phyloP scores from a whole-genome alignment of 2,113 vertebrate species.

The Macquaria ambigua region DNA sequence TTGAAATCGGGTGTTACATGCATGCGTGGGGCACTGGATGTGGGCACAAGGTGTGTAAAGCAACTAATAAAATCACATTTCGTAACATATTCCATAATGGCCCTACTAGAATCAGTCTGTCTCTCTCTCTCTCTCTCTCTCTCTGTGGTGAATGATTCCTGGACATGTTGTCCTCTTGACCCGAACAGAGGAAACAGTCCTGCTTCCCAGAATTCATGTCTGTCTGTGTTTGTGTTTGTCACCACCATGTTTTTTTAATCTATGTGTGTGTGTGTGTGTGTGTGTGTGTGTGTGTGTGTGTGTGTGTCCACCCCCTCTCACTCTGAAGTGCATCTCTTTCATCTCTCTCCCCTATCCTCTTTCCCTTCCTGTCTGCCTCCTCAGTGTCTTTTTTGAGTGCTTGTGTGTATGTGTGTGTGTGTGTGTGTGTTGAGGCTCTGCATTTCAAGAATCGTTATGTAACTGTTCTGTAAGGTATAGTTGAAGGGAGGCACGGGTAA shows the following conservation, averaged over 20 bases:
- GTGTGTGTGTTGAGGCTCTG: no score
- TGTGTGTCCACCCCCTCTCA: constrained; percentile 11
- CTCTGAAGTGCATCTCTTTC: constrained; percentile 55
- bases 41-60: no score
- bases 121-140: neutral
- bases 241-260: neutral
- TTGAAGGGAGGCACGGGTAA: constrained; percentile 2
- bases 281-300: constrained; percentile 35
- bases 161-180: constrained; percentile 42
- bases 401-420: no score
- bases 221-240: neutral
- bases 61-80: no score
- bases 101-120: neutral
- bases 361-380: constrained; percentile 44
- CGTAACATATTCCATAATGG: neutral
- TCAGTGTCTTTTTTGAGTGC: neutral
- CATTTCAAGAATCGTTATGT: constrained; percentile 30
- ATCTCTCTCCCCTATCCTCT: constrained; percentile 34
- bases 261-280: constrained; percentile 29
- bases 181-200: neutral
- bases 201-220: constrained; percentile 24
- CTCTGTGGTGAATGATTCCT: constrained; percentile 15
- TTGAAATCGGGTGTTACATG: neutral
- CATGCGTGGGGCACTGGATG: neutral
- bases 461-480: constrained; percentile 63